A percentile compares a stretch with the other conserved stretches of the same genome.
phyloP scores from a whole-genome alignment of 2,888 invertebrate species.

The Acrobasis consociella region DNA sequence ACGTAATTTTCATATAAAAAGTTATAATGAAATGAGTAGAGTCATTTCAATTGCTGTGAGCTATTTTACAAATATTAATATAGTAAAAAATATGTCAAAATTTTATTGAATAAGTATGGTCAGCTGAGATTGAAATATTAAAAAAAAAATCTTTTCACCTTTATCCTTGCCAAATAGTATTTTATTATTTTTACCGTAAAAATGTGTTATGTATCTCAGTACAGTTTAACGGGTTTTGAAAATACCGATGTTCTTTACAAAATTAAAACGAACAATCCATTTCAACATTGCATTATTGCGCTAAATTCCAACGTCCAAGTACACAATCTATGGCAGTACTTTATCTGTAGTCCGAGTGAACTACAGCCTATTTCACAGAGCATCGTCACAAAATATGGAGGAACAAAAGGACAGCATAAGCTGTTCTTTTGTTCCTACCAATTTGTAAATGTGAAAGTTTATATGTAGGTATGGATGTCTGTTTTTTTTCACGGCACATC shows the following conservation, averaged over 20 bases:
- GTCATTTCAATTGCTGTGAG: too few relatives aligned
- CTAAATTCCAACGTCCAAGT: constrained; percentile 18
- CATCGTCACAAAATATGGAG: constrained; percentile 14
- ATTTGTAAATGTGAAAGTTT: too few relatives aligned
- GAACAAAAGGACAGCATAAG: not conserved
- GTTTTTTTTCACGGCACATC: too few relatives aligned
- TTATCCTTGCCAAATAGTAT: not conserved
- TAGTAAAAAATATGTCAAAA: too few relatives aligned
- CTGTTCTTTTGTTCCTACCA: not conserved
- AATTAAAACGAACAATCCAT: not conserved
- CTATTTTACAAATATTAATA: too few relatives aligned
- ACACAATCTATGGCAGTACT: constrained; percentile 20
- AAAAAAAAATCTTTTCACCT: not conserved
- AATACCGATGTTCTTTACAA: not conserved
- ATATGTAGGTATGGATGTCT: too few relatives aligned
- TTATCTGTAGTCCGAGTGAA: constrained; percentile 20
- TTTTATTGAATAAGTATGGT: too few relatives aligned
- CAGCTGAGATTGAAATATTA: too few relatives aligned
- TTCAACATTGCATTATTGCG: constrained; percentile 14
- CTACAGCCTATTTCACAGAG: constrained; percentile 20
- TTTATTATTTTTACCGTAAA: not conserved
- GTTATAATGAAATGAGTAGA: too few relatives aligned
- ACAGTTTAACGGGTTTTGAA: not conserved
- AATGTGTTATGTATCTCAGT: not conserved
- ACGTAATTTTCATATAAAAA: too few relatives aligned